Conservation (phyloP, 2,888 invertebrate genomes). For the Spicauda simplicius region DNA sequence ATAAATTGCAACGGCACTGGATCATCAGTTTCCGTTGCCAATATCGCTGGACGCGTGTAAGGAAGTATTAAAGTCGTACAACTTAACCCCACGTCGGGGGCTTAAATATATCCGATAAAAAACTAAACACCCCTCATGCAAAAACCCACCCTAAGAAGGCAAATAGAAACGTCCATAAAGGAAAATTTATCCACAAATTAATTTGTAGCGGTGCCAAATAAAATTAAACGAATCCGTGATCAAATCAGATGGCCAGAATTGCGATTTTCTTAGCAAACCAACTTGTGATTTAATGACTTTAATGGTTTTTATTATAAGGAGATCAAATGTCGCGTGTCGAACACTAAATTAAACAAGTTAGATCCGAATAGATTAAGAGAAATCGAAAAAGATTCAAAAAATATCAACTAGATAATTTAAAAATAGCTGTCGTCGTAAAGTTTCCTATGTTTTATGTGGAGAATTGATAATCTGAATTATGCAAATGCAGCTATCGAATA, state of each 20-base stretch:
- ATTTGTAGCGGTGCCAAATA: conserved; percentile 71
- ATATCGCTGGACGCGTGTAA: conserved; percentile 56
- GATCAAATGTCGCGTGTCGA: conserved; percentile 17
- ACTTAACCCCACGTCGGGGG: conserved; percentile 71
- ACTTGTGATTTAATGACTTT: conserved; percentile 2
- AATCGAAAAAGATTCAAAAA: conserved; percentile 38
- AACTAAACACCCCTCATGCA: conserved; percentile 73
- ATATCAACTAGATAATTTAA: conserved; percentile 34
- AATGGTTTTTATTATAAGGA: conserved; percentile 2
- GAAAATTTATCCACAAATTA: conserved; percentile 84
- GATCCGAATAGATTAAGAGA: conserved; percentile 24
- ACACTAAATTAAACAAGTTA: conserved; percentile 5
- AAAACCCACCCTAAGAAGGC: conserved; percentile 64
- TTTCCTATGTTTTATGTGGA: conserved; percentile 37
- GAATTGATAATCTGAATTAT: conserved; percentile 38
- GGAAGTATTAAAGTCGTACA: conserved; percentile 80
- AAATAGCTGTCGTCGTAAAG: conserved; percentile 39
- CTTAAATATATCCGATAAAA: conserved; percentile 84
- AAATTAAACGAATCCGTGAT: conserved; percentile 59
- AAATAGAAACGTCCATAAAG: conserved; percentile 75
- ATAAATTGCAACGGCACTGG: conserved; percentile 31
- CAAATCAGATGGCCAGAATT: not conserved
- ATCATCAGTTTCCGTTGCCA: conserved; percentile 36
- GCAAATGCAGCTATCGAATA: conserved; percentile 38
- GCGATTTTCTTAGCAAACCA: not conserved